Percentiles rank a stretch among this genome's conserved stretches.
These are phyloP conservation scores for Lethocerus indicus DNA, from an alignment of 1,140 invertebrate genomes.

Conservation along the genomic window DNA sequence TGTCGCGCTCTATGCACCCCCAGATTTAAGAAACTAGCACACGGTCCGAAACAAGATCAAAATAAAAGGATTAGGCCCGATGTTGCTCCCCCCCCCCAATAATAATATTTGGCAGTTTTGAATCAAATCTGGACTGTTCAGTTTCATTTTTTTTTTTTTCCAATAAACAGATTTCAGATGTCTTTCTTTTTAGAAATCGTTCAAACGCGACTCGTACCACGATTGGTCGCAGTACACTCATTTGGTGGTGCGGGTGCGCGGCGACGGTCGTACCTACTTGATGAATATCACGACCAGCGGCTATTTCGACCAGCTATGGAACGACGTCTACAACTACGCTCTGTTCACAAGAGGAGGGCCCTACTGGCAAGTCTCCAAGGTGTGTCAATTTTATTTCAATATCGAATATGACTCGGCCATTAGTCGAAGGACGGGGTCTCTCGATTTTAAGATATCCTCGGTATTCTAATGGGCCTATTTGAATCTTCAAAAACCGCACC, in stretches of 20 bases:
- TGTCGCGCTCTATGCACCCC: too few species aligned
- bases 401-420: too few species aligned
- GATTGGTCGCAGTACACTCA: slow-evolving; percentile 70
- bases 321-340: slow-evolving; percentile 66
- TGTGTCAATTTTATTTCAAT: too few species aligned
- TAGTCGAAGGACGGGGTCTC: too few species aligned
- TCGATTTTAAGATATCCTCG: too few species aligned
- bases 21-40: too few species aligned
- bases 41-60: too few species aligned
- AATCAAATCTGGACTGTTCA: background rate
- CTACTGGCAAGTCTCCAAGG: slow-evolving; percentile 84
- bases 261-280: slow-evolving; percentile 78
- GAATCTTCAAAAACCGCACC: too few species aligned
- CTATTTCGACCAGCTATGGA: slow-evolving; percentile 61
- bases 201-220: slow-evolving; percentile 44
- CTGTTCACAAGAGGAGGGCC: slow-evolving; percentile 87
- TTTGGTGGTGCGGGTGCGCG: slow-evolving; percentile 65
- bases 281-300: slow-evolving; percentile 54
- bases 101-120: background rate
- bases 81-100: background rate
- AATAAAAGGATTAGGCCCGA: too few species aligned
- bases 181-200: slow-evolving; percentile 51
- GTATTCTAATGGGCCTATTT: too few species aligned
- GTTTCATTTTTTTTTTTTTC: background rate
- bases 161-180: background rate